A percentile compares a stretch with the other conserved stretches of the same genome.
Evolutionary conservation across 1,140 invertebrate genomes (phyloP).

Genomic region (Bursaphelenchus mucronatus): DNA sequence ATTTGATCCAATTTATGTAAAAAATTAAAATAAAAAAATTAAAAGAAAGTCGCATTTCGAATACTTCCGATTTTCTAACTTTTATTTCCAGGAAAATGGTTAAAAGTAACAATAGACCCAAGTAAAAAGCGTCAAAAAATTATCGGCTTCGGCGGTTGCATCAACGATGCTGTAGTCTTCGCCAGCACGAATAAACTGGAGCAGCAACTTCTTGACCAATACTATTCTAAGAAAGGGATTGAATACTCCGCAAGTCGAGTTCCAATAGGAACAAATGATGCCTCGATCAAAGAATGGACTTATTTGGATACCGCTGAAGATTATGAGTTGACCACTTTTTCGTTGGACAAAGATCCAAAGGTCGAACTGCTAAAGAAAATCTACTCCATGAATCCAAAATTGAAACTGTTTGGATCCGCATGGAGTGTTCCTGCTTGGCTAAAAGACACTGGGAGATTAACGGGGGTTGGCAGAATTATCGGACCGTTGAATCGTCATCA

Average conservation of each 20-base stretch:
- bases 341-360: conserved; percentile 67
- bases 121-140: conserved; percentile 20
- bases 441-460: conserved; percentile 72
- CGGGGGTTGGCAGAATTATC: conserved; percentile 67
- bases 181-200: conserved; percentile 9
- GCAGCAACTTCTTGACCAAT: neutral
- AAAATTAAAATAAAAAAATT: no score
- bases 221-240: conserved; percentile 62
- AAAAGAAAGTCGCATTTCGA: no score
- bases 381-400: conserved; percentile 59
- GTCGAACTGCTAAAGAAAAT: conserved; percentile 67
- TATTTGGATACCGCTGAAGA: conserved; percentile 69
- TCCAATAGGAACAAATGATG: conserved; percentile 79
- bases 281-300: conserved; percentile 70
- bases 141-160: conserved; percentile 57
- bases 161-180: conserved; percentile 63
- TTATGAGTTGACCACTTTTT: conserved; percentile 64
- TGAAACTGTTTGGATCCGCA: conserved; percentile 69
- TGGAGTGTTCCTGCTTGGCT: conserved; percentile 88
- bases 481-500: conserved; percentile 65
- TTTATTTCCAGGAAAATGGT: no score
- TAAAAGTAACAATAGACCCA: no score
- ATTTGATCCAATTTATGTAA: no score
- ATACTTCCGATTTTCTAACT: no score
- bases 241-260: conserved; percentile 73